Evolutionary conservation across 2,113 vertebrate species (phyloP).

Genomic region (Perca fluviatilis): DNA sequence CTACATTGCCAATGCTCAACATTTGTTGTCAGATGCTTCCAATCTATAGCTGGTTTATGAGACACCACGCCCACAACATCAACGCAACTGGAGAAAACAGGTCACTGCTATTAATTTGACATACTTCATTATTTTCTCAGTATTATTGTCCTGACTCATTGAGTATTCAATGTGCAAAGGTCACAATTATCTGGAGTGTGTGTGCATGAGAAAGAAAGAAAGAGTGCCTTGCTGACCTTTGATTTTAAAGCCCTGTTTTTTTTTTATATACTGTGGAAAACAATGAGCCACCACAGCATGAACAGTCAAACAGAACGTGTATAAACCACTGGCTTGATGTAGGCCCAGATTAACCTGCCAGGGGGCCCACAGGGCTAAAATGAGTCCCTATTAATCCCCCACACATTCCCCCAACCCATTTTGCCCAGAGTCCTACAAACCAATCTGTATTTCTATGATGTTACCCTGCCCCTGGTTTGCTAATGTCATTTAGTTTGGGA

Average conservation of each 20-base stretch:
- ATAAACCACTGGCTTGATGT: background rate
- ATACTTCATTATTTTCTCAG: background rate
- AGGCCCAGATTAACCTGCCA: background rate
- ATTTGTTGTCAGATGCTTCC: slow-evolving; percentile 2
- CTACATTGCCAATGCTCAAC: background rate
- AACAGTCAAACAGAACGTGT: background rate
- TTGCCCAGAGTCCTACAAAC: background rate
- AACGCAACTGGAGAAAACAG: background rate
- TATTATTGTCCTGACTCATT: background rate
- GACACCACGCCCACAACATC: background rate
- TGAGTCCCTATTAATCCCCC: background rate
- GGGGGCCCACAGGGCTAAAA: background rate
- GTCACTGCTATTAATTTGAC: background rate
- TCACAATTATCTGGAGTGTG: background rate
- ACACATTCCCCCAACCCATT: background rate
- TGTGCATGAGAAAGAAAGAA: background rate
- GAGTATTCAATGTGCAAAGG: slow-evolving; percentile 2
- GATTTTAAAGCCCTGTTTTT: background rate
- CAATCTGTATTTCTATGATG: background rate
- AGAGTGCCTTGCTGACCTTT: background rate
- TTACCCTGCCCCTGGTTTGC: background rate
- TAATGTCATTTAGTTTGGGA: background rate
- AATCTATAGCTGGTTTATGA: background rate
- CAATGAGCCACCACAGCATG: background rate
- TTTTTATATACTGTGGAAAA: background rate